Conservation (phyloP, 1,140 invertebrate genomes). For the Dendrolimus punctatus region DNA sequence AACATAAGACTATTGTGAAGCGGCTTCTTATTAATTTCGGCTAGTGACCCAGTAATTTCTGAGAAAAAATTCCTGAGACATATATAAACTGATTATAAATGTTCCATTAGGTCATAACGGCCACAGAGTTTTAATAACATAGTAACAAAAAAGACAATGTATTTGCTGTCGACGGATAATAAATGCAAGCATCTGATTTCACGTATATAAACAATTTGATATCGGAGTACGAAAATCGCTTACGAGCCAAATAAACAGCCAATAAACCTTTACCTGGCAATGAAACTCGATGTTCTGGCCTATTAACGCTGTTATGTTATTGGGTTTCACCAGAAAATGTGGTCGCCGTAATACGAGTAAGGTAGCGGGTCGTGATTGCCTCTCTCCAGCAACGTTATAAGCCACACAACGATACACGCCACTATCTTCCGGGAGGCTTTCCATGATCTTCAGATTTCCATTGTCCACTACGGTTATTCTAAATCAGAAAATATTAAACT, state of each 20-base stretch:
- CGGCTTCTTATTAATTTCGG: too few relatives aligned
- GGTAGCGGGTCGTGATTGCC: conserved; percentile 82
- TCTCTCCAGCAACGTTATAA: conserved; percentile 87
- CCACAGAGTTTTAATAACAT: too few relatives aligned
- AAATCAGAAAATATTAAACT: conserved; percentile 19
- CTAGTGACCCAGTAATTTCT: too few relatives aligned
- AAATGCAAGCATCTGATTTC: neutral
- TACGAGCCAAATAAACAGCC: neutral
- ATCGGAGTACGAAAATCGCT: neutral
- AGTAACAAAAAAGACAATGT: too few relatives aligned
- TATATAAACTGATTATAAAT: too few relatives aligned
- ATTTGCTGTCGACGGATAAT: too few relatives aligned
- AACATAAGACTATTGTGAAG: too few relatives aligned
- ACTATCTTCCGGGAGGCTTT: conserved; percentile 86
- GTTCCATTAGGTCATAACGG: too few relatives aligned
- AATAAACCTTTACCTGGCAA: conserved; percentile 53
- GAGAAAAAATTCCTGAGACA: too few relatives aligned
- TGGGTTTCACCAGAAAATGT: conserved; percentile 70
- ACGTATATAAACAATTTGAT: neutral
- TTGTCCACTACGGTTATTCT: conserved; percentile 75
- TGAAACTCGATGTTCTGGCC: conserved; percentile 69
- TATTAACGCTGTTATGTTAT: conserved; percentile 65
- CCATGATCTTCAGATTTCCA: conserved; percentile 88
- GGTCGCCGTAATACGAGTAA: conserved; percentile 81
- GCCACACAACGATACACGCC: conserved; percentile 91